phyloP scores from a whole-genome alignment of 2,888 invertebrate species.

The Epicampocera succincta region DNA sequence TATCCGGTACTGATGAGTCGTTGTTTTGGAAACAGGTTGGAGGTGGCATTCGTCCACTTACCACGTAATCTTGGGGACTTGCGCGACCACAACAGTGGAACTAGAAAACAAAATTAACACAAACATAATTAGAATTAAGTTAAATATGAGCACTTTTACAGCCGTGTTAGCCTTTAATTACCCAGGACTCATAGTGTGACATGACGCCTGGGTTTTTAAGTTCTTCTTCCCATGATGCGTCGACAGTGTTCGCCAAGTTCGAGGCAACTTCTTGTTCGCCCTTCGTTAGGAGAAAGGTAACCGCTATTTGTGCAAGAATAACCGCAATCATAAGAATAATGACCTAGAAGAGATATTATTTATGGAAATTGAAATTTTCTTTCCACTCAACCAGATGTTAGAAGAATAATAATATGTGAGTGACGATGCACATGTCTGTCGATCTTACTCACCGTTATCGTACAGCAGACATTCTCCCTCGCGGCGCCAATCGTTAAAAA shows the following conservation, averaged over 20 bases:
- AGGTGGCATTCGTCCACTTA: constrained; percentile 77
- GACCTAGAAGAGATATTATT: constrained; percentile 71
- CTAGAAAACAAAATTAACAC: constrained; percentile 58
- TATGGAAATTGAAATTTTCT: neutral
- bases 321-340: constrained; percentile 73
- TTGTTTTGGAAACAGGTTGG: constrained; percentile 75
- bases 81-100: constrained; percentile 78
- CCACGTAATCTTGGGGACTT: constrained; percentile 78
- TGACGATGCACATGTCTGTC: neutral
- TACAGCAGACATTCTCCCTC: constrained; percentile 93
- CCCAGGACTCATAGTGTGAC: constrained; percentile 78
- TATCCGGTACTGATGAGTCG: constrained; percentile 73
- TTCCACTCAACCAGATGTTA: constrained; percentile 4
- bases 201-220: constrained; percentile 76
- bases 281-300: constrained; percentile 69
- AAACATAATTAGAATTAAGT: neutral
- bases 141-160: neutral
- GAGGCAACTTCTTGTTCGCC: constrained; percentile 69
- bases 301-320: constrained; percentile 72
- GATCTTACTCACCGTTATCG: constrained; percentile 86
- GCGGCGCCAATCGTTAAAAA: constrained; percentile 95
- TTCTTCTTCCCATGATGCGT: constrained; percentile 82
- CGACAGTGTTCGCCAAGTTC: constrained; percentile 74
- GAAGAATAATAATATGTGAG: neutral
- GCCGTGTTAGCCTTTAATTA: constrained; percentile 60